Evolutionary conservation across 2,797 vertebrate species (phyloP).

Genomic region (Lacerta viridis): DNA sequence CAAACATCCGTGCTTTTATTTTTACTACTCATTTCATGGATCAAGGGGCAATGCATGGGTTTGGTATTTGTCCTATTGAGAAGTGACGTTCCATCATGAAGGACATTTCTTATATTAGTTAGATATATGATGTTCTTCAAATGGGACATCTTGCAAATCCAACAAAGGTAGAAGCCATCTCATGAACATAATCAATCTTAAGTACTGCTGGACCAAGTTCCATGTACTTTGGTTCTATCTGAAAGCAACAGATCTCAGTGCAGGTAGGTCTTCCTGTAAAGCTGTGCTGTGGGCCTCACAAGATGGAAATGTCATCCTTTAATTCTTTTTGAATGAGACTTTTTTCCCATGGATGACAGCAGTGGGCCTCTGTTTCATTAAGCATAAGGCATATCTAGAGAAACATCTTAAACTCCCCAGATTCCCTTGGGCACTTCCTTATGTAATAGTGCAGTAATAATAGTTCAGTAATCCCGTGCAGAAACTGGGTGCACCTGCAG

Average conservation of each 20-base stretch:
- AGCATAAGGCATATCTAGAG: neutral
- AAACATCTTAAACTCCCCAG: neutral
- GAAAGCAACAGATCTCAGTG: neutral
- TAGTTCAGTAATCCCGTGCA: neutral
- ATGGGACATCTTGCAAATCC: neutral
- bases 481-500: neutral
- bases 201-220: too few relatives aligned
- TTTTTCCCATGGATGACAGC: neutral
- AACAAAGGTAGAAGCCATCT: neutral
- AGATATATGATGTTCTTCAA: neutral
- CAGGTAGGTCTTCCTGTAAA: neutral
- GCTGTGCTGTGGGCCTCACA: neutral
- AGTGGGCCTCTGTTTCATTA: slow-evolving; percentile 4
- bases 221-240: neutral
- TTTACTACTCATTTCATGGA: neutral
- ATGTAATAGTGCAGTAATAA: neutral
- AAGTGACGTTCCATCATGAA: neutral
- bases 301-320: neutral
- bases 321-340: neutral
- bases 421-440: neutral
- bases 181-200: neutral
- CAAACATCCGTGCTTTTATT: neutral
- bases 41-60: neutral
- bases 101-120: neutral
- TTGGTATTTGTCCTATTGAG: neutral